These are phyloP conservation scores for Eupeodes corollae DNA, from an alignment of 1,140 invertebrate genomes.

Conservation along the genomic window DNA sequence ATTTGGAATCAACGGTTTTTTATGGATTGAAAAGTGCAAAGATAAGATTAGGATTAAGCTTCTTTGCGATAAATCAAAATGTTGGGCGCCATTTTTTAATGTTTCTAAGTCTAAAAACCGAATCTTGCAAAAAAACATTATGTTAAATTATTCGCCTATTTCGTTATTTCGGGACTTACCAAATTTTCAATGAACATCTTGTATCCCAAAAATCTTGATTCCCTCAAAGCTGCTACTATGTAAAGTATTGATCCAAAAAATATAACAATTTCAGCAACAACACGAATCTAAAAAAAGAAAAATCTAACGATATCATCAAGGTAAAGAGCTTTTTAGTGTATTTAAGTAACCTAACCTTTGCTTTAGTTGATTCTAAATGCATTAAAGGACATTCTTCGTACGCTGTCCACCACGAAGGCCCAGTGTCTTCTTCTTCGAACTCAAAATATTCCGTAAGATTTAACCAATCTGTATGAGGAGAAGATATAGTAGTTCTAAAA, in stretches of 20 bases:
- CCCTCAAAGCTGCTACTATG: slow-evolving; percentile 65
- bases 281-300: slow-evolving; percentile 40
- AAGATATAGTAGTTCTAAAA: too few relatives aligned
- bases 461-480: slow-evolving; percentile 18
- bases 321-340: background rate
- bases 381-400: slow-evolving; percentile 34
- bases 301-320: background rate
- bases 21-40: too few relatives aligned
- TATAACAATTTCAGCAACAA: slow-evolving; percentile 57
- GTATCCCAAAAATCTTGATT: slow-evolving; percentile 70
- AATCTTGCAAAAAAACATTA: too few relatives aligned
- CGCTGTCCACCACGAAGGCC: slow-evolving; percentile 33
- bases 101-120: too few relatives aligned
- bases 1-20: too few relatives aligned
- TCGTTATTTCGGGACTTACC: slow-evolving; percentile 40
- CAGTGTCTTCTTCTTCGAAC: slow-evolving; percentile 21
- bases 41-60: too few relatives aligned
- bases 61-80: too few relatives aligned
- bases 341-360: slow-evolving; percentile 12
- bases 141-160: too few relatives aligned
- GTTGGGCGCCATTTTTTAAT: background rate
- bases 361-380: slow-evolving; percentile 31
- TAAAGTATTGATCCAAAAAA: slow-evolving; percentile 68
- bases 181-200: slow-evolving; percentile 88
- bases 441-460: slow-evolving; percentile 36